A percentile compares a stretch with the other conserved stretches of the same genome.
Conservation (phyloP, 2,888 invertebrate genomes). For the Macrophya alboannulata region DNA sequence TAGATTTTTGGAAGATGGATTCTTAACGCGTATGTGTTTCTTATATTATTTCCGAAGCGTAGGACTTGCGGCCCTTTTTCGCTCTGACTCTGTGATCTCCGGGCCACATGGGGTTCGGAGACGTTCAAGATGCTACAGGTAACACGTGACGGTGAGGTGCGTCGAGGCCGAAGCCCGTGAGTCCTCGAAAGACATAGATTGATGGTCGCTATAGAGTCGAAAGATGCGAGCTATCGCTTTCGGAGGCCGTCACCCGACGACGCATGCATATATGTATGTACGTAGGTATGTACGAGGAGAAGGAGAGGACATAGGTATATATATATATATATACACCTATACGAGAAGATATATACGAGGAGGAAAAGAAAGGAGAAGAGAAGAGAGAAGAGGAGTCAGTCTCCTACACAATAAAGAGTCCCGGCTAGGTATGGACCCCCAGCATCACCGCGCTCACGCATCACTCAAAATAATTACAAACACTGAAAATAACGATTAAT, state of each 20-base stretch:
- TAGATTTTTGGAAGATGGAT: too few species aligned
- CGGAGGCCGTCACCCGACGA: slow-evolving; percentile 34
- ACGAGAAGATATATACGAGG: background rate
- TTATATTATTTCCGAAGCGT: background rate
- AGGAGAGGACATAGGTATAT: background rate
- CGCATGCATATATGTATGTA: slow-evolving; percentile 57
- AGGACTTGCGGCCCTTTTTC: slow-evolving; percentile 11
- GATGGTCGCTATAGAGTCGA: slow-evolving; percentile 67
- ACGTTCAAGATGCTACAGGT: slow-evolving; percentile 45
- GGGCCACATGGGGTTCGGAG: slow-evolving; percentile 44
- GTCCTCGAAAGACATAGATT: slow-evolving; percentile 67
- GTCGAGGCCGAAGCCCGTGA: slow-evolving; percentile 9
- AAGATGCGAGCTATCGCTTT: slow-evolving; percentile 63
- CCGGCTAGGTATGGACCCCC: slow-evolving; percentile 56
- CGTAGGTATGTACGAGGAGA: slow-evolving; percentile 25
- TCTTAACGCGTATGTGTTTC: too few species aligned
- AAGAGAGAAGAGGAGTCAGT: slow-evolving; percentile 31
- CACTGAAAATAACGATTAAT: slow-evolving; percentile 73
- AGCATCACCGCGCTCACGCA: slow-evolving; percentile 61
- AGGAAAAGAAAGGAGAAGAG: background rate
- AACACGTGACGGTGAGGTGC: slow-evolving; percentile 60
- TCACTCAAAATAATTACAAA: slow-evolving; percentile 74
- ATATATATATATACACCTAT: slow-evolving; percentile 9
- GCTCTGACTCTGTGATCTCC: too few species aligned
- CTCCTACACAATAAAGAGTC: slow-evolving; percentile 55